Base-by-base conservation (phyloP, 2,113 vertebrate genomes). In the Zosterops borbonicus region DNA sequence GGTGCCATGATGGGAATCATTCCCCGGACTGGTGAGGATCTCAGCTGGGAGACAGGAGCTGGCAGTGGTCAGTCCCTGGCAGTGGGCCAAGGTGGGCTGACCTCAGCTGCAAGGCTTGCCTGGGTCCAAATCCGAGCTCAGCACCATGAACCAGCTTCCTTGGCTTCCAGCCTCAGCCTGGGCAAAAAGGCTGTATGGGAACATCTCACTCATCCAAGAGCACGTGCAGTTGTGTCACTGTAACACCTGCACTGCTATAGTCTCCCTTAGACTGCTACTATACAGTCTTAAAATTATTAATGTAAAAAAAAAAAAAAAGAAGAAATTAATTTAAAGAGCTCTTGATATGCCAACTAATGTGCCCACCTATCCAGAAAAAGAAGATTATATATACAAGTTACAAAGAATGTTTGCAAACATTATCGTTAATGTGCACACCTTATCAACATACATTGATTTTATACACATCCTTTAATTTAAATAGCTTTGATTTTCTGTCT, bases 401-500 rank as follows among this genome's bases (percentile, higher is more conserved):
- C 80, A 91, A 84, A 95, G 87, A 92, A 70, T 92, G 55, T 97
- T 97, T 97, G 91, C 83, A 95, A 96, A 95, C 92, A 86, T 96
- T 97, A 95, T 83, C 19, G 2, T 91, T 96, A 97, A 96, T 93
- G 92, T 96, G 91, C 93, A 86, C 79, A 95, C 83, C 96, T 96
- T 97, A 96, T 95, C 95, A 97, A 96, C 90, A 95, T 83, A 95
- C 82, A 95, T 83, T 95, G 97, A 97, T 97, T 98, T 97, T 96
- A 98, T 97, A 94, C 28, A 83, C 94, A 97, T 98, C 96, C 90
- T 98, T 98, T 97, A 94, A 89, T 96, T 97, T 97, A 97, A 98
- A 97, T 93, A 96, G 92, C 65, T 98, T 98, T 98, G 97, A 98
- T 97, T 98, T 98, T 97, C 96, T 98, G 97, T 94, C 97, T 92